Evolutionary conservation across 2,113 vertebrate species (phyloP), one percentile per base, ranked within the genome.

Genomic region (Odontesthes bonariensis): DNA sequence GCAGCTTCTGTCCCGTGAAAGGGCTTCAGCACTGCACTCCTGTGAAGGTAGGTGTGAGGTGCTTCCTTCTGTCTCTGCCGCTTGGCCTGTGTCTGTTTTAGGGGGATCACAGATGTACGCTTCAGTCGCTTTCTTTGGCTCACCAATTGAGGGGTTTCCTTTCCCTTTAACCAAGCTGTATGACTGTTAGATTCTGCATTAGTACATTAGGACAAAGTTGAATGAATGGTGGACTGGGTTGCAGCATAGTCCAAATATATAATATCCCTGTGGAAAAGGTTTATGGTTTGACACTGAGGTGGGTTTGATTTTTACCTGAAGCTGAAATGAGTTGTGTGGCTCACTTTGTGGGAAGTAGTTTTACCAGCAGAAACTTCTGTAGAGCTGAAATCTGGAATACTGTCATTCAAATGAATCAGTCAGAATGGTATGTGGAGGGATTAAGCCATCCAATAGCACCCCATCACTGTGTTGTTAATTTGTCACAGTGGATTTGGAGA

Each of bases 11-110:
- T 56, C 81, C 75, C 52, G 72, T 74, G 35, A 67, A 83, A 81
- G 86, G 80, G 86, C 88, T 91, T 84, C 86, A 91, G 83, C 84
- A 88, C 90, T 88, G 91, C 68, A 47, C 84, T 85, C 78, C 88
- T 83, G 89, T 91, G 77, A 90, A 92, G 94, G 94, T 94, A 92
- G 76, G 94, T 89, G 87, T 72, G 62, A 82, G 86, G 73, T 79
- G 82, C 72, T 73, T 67, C 61, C 46, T 1, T 49, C 27, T 69
- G 54, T 61, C 70, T 75, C 33, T 63, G 49, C 51, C 63, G 31
- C 11, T 56, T 38, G 35, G 2, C 5, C 2, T 8, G 32, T 46
- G 35, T 60, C 2, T 32, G 19, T 33, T 47, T 22, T 23, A 12
- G 44, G 2, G 8, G 49, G 17, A 27, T 38, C 44, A 16, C 44